These are phyloP conservation scores for Bombus polaris DNA, from an alignment of 1,140 invertebrate genomes.

Conservation along the genomic window DNA sequence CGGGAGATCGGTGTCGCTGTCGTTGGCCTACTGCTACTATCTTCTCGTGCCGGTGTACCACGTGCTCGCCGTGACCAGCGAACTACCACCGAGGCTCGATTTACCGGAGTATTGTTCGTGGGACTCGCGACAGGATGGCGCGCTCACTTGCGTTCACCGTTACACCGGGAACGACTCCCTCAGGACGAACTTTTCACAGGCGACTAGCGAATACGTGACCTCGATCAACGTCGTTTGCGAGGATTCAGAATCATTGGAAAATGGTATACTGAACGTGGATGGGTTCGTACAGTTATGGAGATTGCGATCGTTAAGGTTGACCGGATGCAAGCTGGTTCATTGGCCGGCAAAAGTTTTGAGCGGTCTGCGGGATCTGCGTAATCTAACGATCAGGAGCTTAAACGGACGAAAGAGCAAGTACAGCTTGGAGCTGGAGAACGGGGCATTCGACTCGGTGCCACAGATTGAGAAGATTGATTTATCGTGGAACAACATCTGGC, in stretches of 20 bases:
- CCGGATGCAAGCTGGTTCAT: conserved; percentile 90
- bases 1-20: conserved; percentile 64
- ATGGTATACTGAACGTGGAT: conserved; percentile 84
- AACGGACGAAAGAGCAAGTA: conserved; percentile 91
- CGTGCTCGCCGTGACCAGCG: conserved; percentile 80
- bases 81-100: conserved; percentile 87
- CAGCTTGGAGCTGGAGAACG: conserved; percentile 89
- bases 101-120: conserved; percentile 92
- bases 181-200: conserved; percentile 93
- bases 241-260: conserved; percentile 46
- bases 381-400: conserved; percentile 91
- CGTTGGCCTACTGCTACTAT: conserved; percentile 64
- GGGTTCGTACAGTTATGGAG: conserved; percentile 91
- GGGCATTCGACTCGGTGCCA: conserved; percentile 87
- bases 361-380: conserved; percentile 89
- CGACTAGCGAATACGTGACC: conserved; percentile 92
- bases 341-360: conserved; percentile 88
- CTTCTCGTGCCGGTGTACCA: conserved; percentile 63
- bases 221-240: conserved; percentile 91
- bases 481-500: conserved; percentile 94
- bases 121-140: conserved; percentile 87
- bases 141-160: conserved; percentile 89
- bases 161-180: conserved; percentile 91
- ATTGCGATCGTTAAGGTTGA: conserved; percentile 90
- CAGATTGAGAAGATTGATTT: conserved; percentile 92